phyloP scores from a whole-genome alignment of 2,888 invertebrate genomes.

The Trissolcus japonicus region DNA sequence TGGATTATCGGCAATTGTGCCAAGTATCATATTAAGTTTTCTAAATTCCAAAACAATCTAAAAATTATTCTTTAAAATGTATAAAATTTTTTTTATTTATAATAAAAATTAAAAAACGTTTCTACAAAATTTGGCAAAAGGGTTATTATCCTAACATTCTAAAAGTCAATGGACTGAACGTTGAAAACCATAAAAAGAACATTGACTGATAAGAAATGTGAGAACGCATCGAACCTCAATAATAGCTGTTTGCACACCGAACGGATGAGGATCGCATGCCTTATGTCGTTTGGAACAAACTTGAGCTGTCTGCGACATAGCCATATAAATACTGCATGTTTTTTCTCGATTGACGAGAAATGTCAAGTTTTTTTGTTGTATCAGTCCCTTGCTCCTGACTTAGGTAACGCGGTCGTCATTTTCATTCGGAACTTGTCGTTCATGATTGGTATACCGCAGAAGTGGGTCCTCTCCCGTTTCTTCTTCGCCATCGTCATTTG shows the following conservation, averaged over 20 bases:
- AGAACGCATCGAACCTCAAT: constrained; percentile 10
- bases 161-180: no score
- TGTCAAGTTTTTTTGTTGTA: constrained; percentile 33
- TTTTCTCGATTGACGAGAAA: constrained; percentile 43
- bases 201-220: not conserved
- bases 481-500: constrained; percentile 66
- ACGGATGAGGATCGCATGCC: constrained; percentile 28
- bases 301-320: constrained; percentile 49
- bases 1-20: no score
- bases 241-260: constrained; percentile 22
- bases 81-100: no score
- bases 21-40: not conserved
- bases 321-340: constrained; percentile 50
- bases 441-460: constrained; percentile 72
- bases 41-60: no score
- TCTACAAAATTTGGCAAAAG: no score
- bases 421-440: constrained; percentile 64
- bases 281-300: constrained; percentile 36
- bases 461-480: constrained; percentile 69
- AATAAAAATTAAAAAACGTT: not conserved
- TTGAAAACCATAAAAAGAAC: no score
- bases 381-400: constrained; percentile 46
- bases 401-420: constrained; percentile 61
- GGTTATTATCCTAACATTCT: no score
- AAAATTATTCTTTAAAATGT: no score